Evolutionary conservation across 2,888 invertebrate species (phyloP).

Genomic region (Rutpela maculata): DNA sequence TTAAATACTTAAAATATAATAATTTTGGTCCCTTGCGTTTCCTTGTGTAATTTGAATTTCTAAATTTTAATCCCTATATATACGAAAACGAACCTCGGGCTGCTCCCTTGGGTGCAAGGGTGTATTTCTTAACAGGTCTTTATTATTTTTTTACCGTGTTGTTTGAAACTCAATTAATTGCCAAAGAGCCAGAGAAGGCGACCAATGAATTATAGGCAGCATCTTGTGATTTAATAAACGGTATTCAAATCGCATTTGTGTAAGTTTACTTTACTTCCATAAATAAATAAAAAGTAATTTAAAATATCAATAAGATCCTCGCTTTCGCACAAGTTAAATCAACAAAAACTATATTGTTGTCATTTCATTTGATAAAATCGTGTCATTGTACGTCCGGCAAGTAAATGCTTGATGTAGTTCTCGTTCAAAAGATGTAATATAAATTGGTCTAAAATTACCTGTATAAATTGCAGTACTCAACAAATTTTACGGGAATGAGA

Average conservation of each 20-base stretch:
- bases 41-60: neutral
- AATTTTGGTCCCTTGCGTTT: neutral
- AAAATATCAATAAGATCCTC: neutral
- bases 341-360: neutral
- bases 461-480: no score
- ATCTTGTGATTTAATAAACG: neutral
- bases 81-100: neutral
- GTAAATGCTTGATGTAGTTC: no score
- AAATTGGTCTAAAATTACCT: no score
- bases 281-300: neutral
- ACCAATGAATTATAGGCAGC: neutral
- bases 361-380: neutral
- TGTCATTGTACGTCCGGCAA: no score
- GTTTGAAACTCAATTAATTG: neutral
- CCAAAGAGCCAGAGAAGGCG: neutral
- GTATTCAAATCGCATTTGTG: neutral
- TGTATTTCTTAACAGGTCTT: neutral
- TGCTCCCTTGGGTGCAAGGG: neutral
- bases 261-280: no score
- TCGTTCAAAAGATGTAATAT: no score
- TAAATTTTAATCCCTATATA: neutral
- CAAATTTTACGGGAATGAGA: no score
- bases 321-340: neutral
- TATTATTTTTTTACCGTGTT: neutral
- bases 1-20: neutral